Evolutionary conservation across 2,888 invertebrate genomes (phyloP).

Genomic region (Eurytoma adleriae): DNA sequence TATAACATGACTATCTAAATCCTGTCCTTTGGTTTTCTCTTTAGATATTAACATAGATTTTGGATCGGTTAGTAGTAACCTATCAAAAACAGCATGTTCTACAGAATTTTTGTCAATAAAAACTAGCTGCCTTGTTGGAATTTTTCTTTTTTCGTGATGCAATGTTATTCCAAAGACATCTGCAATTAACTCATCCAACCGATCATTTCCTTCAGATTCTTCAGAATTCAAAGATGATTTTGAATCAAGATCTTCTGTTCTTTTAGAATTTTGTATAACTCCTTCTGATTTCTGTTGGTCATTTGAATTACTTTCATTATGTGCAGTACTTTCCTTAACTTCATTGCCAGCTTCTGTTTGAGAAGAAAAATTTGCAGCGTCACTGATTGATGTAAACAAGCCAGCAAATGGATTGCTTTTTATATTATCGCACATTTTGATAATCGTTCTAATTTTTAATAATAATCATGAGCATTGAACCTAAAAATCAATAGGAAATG

Average conservation of each 20-base stretch:
- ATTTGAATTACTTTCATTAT: constrained; percentile 16
- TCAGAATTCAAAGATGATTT: constrained; percentile 2
- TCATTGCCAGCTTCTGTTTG: constrained; percentile 54
- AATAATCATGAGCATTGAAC: constrained; percentile 46
- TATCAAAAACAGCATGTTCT: constrained; percentile 88
- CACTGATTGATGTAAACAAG: constrained; percentile 70
- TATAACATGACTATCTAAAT: constrained; percentile 76
- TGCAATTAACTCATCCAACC: constrained; percentile 80
- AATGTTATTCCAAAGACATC: constrained; percentile 86
- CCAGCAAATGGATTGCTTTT: constrained; percentile 75
- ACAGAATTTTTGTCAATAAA: constrained; percentile 83
- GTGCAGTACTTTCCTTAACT: constrained; percentile 29
- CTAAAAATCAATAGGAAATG: constrained; percentile 21
- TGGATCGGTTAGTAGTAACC: constrained; percentile 81
- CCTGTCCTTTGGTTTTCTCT: constrained; percentile 72
- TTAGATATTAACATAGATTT: constrained; percentile 78
- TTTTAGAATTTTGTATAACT: too few species aligned
- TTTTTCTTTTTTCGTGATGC: constrained; percentile 76
- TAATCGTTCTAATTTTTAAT: constrained; percentile 20
- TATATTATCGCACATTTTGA: constrained; percentile 70
- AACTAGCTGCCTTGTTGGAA: constrained; percentile 78
- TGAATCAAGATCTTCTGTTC: constrained; percentile 5
- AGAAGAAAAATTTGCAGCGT: constrained; percentile 66
- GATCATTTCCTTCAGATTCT: constrained; percentile 61
- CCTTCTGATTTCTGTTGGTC: background rate